These are phyloP conservation scores for Macaria liturata DNA, from an alignment of 2,888 invertebrate genomes.

Conservation along the genomic window DNA sequence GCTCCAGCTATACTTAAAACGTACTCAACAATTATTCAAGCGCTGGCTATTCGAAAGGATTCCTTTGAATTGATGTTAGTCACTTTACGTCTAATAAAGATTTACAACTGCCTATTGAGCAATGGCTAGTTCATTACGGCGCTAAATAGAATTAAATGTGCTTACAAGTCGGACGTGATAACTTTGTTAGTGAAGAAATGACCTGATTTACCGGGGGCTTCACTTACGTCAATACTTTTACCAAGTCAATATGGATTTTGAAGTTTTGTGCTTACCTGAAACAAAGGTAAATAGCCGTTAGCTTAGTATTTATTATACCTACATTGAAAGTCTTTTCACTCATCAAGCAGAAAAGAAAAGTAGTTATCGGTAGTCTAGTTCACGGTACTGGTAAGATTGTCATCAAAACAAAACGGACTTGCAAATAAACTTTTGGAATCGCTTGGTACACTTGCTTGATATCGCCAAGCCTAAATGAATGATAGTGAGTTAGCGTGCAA, in stretches of 20 bases:
- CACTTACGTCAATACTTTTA: constrained; percentile 4
- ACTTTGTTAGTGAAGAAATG: constrained; percentile 4
- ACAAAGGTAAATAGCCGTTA: constrained; percentile 13
- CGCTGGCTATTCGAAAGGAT: constrained; percentile 12
- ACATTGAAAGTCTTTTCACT: too few species aligned
- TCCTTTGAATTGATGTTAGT: constrained; percentile 15
- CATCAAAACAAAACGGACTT: too few species aligned
- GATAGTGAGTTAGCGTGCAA: too few species aligned
- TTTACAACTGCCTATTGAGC: constrained; percentile 16
- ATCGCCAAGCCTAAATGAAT: too few species aligned
- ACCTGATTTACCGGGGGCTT: constrained; percentile 8
- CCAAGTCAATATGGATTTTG: not conserved
- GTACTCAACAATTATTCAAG: constrained; percentile 27
- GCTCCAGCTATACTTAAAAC: constrained; percentile 16
- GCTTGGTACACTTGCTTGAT: too few species aligned
- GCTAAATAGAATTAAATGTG: constrained; percentile 10
- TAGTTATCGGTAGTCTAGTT: too few species aligned
- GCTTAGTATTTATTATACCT: too few species aligned
- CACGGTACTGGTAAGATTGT: too few species aligned
- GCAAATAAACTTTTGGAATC: too few species aligned
- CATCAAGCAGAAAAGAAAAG: too few species aligned
- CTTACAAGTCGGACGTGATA: not conserved
- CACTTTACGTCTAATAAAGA: constrained; percentile 17
- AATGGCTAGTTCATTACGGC: constrained; percentile 15
- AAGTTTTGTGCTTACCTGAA: constrained; percentile 30